phyloP scores from a whole-genome alignment of 2,797 vertebrate species.

The Nasua narica region DNA sequence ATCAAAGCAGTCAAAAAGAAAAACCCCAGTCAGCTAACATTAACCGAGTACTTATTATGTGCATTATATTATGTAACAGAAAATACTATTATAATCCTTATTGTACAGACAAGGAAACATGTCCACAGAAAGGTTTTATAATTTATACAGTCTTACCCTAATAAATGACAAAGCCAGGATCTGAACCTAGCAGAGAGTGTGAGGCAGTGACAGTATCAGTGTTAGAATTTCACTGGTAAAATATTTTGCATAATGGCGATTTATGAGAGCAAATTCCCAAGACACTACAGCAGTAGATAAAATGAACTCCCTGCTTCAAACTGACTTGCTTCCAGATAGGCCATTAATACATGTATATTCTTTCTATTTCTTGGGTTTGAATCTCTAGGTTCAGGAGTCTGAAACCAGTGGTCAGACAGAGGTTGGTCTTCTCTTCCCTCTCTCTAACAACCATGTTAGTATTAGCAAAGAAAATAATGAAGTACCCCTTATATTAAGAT shows the following conservation, averaged over 20 bases:
- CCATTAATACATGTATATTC: neutral
- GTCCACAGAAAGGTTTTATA: conserved; percentile 13
- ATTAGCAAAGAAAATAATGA: conserved; percentile 29
- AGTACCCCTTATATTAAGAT: neutral
- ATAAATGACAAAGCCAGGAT: neutral
- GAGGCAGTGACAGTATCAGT: neutral
- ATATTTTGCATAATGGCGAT: neutral
- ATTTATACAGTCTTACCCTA: neutral
- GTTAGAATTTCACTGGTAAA: neutral
- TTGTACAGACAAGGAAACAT: neutral
- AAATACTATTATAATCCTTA: neutral
- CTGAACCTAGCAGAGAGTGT: neutral
- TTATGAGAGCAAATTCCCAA: neutral
- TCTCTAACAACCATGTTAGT: neutral
- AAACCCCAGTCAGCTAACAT: neutral
- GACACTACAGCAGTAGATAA: neutral
- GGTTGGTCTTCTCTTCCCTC: neutral
- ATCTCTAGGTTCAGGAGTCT: neutral
- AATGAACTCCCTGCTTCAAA: neutral
- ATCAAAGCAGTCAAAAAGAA: neutral
- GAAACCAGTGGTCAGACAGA: neutral
- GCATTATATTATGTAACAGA: neutral
- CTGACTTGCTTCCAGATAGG: neutral
- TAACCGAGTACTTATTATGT: conserved; percentile 18
- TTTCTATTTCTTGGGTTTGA: neutral